phyloP scores from a whole-genome alignment of 2,113 vertebrate species.

The Notarius lentiginosus region DNA sequence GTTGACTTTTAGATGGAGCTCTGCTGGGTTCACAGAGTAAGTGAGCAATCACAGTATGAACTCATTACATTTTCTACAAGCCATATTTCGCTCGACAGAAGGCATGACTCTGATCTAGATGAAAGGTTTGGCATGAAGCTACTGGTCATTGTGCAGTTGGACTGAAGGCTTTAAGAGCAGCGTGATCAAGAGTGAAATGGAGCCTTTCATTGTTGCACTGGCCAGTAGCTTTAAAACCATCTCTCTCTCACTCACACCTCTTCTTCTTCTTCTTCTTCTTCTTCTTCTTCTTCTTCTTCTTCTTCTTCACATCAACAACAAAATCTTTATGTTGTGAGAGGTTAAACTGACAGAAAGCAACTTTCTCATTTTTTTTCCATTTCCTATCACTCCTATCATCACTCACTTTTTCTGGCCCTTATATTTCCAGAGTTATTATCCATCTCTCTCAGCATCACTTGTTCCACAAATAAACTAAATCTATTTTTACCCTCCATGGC shows the following conservation, averaged over 20 bases:
- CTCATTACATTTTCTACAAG: not conserved
- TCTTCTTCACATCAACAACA: not conserved
- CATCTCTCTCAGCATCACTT: constrained; percentile 26
- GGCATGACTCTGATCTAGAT: constrained; percentile 22
- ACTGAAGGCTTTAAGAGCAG: constrained; percentile 11
- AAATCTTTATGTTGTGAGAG: not conserved
- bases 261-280: not conserved
- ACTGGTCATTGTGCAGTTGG: constrained; percentile 7
- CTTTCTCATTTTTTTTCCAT: not conserved
- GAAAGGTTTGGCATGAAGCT: constrained; percentile 19
- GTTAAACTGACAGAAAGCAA: not conserved
- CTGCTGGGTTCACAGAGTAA: not conserved
- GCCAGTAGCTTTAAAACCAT: not conserved
- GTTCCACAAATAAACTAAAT: constrained; percentile 34
- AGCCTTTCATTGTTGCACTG: constrained; percentile 6
- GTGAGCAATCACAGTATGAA: not conserved
- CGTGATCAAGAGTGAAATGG: not conserved
- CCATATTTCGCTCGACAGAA: not conserved
- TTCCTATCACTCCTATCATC: not conserved
- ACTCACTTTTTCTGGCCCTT: not conserved
- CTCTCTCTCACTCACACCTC: not conserved
- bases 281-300: not conserved
- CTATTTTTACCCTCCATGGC: constrained; percentile 19
- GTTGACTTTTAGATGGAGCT: not conserved
- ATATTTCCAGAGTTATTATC: constrained; percentile 3